Conservation (phyloP, 2,888 invertebrate species). For the Macrosiphum euphorbiae region DNA sequence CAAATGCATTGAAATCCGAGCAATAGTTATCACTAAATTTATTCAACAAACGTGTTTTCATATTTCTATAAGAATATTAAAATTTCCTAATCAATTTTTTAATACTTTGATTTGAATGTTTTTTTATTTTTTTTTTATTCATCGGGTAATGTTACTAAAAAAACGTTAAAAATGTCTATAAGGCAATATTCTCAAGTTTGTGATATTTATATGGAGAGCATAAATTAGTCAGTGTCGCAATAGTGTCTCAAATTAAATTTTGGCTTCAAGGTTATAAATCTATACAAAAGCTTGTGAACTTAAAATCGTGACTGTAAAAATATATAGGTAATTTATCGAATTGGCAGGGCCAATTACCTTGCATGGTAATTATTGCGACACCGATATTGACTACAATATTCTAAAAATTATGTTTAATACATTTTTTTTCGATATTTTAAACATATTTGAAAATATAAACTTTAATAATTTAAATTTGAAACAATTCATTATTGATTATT, state of each 20-base stretch:
- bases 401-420: not conserved
- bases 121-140: not conserved
- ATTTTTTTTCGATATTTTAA: not conserved
- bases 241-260: not conserved
- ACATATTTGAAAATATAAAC: not conserved
- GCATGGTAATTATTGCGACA: not conserved
- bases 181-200: not conserved
- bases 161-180: not conserved
- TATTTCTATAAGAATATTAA: not conserved
- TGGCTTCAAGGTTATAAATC: not conserved
- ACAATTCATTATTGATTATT: not conserved
- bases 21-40: not conserved
- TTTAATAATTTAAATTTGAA: not conserved
- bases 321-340: not conserved
- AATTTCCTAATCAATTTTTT: not conserved
- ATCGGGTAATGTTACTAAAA: not conserved
- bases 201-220: not conserved
- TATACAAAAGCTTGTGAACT: not conserved
- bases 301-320: not conserved
- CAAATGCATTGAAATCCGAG: too few species aligned
- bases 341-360: not conserved
- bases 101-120: not conserved
- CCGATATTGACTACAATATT: not conserved
- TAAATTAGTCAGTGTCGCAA: not conserved
- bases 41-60: not conserved